Evolutionary conservation across 2,797 vertebrate species (phyloP).

Genomic region (Melopsittacus undulatus): DNA sequence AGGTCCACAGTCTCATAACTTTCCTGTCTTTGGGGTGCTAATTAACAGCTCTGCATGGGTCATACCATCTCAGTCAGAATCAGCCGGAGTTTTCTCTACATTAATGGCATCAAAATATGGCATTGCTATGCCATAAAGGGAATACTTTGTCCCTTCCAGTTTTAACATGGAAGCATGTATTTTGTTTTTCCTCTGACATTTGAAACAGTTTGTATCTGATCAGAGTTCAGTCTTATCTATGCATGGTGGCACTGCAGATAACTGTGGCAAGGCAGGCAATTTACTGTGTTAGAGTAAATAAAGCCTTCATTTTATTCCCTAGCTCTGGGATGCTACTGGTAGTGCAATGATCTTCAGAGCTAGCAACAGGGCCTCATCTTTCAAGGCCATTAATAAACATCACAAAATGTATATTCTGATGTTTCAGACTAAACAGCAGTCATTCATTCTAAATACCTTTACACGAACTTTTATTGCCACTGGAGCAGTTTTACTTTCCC

Average conservation of each 20-base stretch:
- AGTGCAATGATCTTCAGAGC: neutral
- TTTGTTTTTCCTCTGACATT: neutral
- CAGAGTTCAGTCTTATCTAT: neutral
- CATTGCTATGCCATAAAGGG: rapidly evolving
- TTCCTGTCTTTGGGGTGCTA: neutral
- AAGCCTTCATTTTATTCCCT: neutral
- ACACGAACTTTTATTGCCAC: neutral
- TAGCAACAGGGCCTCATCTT: neutral
- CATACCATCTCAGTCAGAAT: neutral
- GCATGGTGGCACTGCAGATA: neutral
- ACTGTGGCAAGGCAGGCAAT: neutral
- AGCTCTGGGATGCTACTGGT: neutral
- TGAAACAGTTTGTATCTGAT: neutral
- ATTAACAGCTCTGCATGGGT: neutral
- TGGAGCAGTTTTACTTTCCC: neutral
- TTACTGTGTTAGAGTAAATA: neutral
- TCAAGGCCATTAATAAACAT: neutral
- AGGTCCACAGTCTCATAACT: neutral
- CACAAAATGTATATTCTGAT: neutral
- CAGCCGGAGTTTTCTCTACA: neutral
- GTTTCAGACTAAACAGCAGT: neutral
- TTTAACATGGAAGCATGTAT: neutral
- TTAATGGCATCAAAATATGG: neutral
- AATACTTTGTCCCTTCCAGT: neutral
- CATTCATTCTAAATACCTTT: neutral